These are phyloP conservation scores for Cheilosia soror DNA, from an alignment of 2,888 invertebrate genomes.

Conservation along the genomic window DNA sequence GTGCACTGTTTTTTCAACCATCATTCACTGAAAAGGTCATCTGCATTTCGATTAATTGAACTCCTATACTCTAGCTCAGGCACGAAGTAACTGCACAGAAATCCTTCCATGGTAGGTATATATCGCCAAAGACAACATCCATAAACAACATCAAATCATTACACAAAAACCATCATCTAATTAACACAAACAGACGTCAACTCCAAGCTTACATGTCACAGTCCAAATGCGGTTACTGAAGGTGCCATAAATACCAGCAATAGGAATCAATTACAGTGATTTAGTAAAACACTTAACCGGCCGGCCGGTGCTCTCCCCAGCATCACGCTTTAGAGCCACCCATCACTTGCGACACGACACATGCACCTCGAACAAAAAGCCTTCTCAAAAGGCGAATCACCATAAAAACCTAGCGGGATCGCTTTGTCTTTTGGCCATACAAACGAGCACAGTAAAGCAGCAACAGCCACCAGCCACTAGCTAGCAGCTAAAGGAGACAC, in stretches of 20 bases:
- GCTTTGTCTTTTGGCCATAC: slow-evolving; percentile 68
- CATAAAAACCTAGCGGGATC: slow-evolving; percentile 73
- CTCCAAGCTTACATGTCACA: slow-evolving; percentile 71
- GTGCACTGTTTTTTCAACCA: not conserved
- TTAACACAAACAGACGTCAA: slow-evolving; percentile 75
- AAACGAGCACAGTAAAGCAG: slow-evolving; percentile 28
- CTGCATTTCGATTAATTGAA: not conserved
- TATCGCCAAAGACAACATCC: slow-evolving; percentile 1
- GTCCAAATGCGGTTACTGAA: slow-evolving; percentile 67
- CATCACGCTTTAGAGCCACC: slow-evolving; percentile 65
- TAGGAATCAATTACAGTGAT: slow-evolving; percentile 75
- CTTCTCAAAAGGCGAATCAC: slow-evolving; percentile 53
- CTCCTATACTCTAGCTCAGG: not conserved
- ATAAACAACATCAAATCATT: slow-evolving; percentile 2
- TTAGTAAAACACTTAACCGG: slow-evolving; percentile 70
- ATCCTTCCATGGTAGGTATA: not conserved
- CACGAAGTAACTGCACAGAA: not conserved
- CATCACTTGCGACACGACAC: slow-evolving; percentile 70
- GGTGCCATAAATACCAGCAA: slow-evolving; percentile 75
- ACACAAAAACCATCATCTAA: slow-evolving; percentile 57
- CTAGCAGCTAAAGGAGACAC: slow-evolving; percentile 58
- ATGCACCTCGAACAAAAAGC: slow-evolving; percentile 47
- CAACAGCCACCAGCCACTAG: slow-evolving; percentile 24
- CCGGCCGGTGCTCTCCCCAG: slow-evolving; percentile 25
- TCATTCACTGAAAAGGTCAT: not conserved